Evolutionary conservation across 2,797 vertebrate genomes (phyloP), one percentile per base, ranked within the genome.

Genomic region (Mallotus villosus): DNA sequence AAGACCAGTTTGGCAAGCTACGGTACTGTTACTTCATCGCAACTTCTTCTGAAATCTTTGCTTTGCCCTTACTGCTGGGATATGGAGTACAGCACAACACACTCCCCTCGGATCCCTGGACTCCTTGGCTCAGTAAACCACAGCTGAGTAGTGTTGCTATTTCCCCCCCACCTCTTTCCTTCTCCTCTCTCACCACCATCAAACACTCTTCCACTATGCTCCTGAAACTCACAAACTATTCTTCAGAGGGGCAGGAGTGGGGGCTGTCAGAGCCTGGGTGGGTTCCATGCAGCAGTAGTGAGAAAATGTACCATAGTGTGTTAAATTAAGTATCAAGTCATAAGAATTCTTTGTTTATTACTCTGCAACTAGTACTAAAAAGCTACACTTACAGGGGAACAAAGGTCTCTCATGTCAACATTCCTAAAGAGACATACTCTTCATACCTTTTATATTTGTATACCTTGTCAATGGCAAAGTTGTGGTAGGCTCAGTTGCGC

Each of bases 361-460:
- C 41, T 12, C 14, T 46, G 41, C 12, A 46, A 46, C 41, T 46
- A 14, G 41, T 46, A 46, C 41, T 46, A 8, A 46, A 37, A 46
- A 46, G 11, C 41, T 46, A 46, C 41, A 12, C 41, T 12, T 12
- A 46, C 41, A 46, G 34, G 2, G 9, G 34, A 37, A 37, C 34
- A 37, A 7, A 37, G 34, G 7, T 37, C 34, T 37, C 34, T 37
- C 34, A 7, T 37, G 34, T 37, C 7, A 37, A 37, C 34, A 37
- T 37, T 37, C 34, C 34, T 37, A 37, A 37, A 37, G 6, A 12
- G 0, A 46, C 9, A 46, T 14, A 46, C 41, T 80, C 71, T 72
- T 68, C 70, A 82, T 62, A 71, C 53, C 73, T 79, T 29, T 77
- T 60, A 70, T 71, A 63, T 80, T 75, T 72, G 81, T 68, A 24